phyloP scores from a whole-genome alignment of 2,797 vertebrate genomes.

The Neosilurus hyrtlii region DNA sequence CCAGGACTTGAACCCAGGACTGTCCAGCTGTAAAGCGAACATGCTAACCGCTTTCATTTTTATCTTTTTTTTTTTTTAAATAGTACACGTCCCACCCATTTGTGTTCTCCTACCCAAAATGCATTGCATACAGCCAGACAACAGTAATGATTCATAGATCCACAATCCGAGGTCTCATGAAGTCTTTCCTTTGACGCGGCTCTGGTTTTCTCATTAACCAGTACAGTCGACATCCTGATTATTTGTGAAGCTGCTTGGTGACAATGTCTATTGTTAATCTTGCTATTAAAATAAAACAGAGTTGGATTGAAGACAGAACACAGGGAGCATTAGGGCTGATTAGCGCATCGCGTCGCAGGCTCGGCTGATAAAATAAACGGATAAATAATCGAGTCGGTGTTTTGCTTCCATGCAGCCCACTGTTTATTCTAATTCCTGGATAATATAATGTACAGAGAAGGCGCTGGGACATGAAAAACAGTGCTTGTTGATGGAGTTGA shows the following conservation, averaged over 20 bases:
- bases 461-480: too few relatives aligned
- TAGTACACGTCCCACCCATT: neutral
- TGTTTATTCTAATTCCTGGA: slow-evolving; percentile 7
- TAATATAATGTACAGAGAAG: slow-evolving; percentile 38
- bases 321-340: neutral
- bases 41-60: too few relatives aligned
- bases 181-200: too few relatives aligned
- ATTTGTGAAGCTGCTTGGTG: neutral
- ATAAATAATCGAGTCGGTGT: slow-evolving; percentile 1
- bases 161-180: too few relatives aligned
- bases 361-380: slow-evolving; percentile 30
- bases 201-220: neutral
- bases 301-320: neutral
- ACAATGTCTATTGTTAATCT: neutral
- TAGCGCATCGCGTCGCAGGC: neutral
- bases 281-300: neutral
- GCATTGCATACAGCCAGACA: neutral
- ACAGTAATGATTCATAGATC: neutral
- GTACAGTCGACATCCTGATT: neutral
- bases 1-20: too few relatives aligned
- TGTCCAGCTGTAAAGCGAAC: too few relatives aligned
- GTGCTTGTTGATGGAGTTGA: slow-evolving; percentile 42
- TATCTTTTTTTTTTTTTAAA: too few relatives aligned
- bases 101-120: too few relatives aligned
- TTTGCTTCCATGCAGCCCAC: slow-evolving; percentile 7